Percentiles rank a stretch among this genome's conserved stretches.
phyloP scores from a whole-genome alignment of 2,113 vertebrate species.

The Psettodes erumei region DNA sequence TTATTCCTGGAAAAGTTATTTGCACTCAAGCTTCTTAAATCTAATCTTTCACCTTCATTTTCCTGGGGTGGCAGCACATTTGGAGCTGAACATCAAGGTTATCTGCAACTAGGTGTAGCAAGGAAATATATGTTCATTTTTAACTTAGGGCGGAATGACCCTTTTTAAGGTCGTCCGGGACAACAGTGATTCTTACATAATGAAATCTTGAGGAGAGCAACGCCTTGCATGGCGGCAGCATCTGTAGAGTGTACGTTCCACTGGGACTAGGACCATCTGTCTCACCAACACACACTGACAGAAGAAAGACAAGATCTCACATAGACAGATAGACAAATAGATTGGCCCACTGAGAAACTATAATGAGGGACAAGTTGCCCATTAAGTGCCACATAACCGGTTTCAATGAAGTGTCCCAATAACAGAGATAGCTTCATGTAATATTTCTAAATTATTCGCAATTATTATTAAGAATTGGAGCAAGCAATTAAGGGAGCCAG shows the following conservation, averaged over 20 bases:
- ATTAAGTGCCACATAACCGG: conserved; percentile 5
- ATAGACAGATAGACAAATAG: background rate
- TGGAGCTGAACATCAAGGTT: background rate
- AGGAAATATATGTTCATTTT: background rate
- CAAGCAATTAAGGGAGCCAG: conserved; percentile 70
- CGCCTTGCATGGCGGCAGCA: conserved; percentile 59
- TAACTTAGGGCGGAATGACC: background rate
- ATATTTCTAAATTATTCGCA: conserved; percentile 40
- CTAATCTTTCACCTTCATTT: background rate
- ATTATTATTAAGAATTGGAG: conserved; percentile 64
- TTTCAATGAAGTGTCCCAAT: conserved; percentile 20
- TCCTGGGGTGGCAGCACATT: background rate
- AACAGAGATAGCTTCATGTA: conserved; percentile 13
- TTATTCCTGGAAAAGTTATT: background rate
- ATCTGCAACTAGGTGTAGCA: background rate
- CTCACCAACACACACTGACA: conserved; percentile 1
- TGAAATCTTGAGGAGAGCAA: conserved; percentile 37
- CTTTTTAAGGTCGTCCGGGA: conserved; percentile 5
- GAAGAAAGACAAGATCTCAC: conserved; percentile 9
- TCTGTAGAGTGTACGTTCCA: conserved; percentile 59
- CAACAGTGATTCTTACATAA: conserved; percentile 25
- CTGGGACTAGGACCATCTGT: conserved; percentile 68
- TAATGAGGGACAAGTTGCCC: background rate
- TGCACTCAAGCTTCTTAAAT: background rate
- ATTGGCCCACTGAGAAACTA: background rate